Percentiles rank a stretch among this genome's conserved stretches.
These are phyloP conservation scores for Phalacrocorax pelagicus DNA, from an alignment of 2,113 vertebrate species.

Conservation along the genomic window DNA sequence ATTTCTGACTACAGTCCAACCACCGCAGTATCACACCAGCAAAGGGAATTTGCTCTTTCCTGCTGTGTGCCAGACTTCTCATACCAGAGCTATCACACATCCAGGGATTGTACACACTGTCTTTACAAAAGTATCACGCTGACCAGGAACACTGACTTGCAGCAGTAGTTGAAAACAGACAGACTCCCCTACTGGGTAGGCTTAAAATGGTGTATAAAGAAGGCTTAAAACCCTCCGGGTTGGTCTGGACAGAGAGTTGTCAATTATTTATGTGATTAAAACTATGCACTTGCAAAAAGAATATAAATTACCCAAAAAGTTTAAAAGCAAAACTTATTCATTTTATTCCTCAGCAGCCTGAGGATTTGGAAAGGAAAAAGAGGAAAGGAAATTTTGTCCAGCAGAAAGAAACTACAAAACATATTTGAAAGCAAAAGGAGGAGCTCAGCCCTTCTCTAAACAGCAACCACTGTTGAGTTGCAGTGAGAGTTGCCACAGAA, in stretches of 20 bases:
- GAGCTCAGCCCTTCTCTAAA: background rate
- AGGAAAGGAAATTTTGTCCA: background rate
- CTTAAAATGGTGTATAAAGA: background rate
- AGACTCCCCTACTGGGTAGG: background rate
- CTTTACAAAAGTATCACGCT: slow-evolving; percentile 13
- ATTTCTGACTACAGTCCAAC: background rate
- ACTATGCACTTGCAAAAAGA: background rate
- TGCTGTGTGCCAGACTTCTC: background rate
- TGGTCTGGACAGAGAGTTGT: background rate
- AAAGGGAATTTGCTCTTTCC: slow-evolving; percentile 16
- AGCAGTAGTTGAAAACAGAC: background rate
- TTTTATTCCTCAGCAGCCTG: background rate
- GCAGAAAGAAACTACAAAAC: background rate
- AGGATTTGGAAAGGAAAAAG: background rate
- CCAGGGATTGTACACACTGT: background rate
- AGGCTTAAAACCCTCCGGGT: background rate
- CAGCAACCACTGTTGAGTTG: background rate
- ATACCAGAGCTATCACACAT: background rate
- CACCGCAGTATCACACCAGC: background rate
- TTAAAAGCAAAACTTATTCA: background rate
- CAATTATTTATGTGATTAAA: slow-evolving; percentile 22
- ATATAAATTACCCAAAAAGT: background rate
- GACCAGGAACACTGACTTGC: background rate
- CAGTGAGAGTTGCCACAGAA: background rate
- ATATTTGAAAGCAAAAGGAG: background rate